phyloP scores from a whole-genome alignment of 1,140 invertebrate genomes.

The Cepaea nemoralis region DNA sequence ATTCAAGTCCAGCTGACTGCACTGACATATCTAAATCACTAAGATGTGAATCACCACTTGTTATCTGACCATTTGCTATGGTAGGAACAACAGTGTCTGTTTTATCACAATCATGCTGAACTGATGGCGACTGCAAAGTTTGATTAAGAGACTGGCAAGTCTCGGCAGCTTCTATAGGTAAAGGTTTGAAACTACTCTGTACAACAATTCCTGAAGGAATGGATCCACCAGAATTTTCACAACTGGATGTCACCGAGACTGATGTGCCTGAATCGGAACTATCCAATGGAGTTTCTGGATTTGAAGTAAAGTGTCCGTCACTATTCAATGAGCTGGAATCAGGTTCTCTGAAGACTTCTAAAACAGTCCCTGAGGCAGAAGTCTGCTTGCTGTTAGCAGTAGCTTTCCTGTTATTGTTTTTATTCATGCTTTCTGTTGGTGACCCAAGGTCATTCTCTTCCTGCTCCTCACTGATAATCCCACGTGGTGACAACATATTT shows the following conservation, averaged over 20 bases:
- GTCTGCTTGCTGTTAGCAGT: background rate
- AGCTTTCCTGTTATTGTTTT: background rate
- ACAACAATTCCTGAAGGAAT: slow-evolving; percentile 18
- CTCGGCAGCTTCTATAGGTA: background rate
- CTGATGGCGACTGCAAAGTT: background rate
- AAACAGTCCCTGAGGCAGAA: background rate
- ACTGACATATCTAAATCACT: slow-evolving; percentile 34
- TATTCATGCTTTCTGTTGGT: background rate
- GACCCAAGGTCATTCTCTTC: background rate
- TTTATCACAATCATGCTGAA: background rate
- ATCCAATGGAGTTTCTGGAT: slow-evolving; percentile 32
- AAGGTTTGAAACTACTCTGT: background rate
- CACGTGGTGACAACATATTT: background rate
- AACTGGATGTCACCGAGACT: slow-evolving; percentile 40
- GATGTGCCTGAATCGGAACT: slow-evolving; percentile 50
- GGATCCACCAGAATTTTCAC: slow-evolving; percentile 50
- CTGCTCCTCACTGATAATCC: slow-evolving; percentile 16
- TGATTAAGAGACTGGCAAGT: background rate
- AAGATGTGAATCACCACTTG: background rate
- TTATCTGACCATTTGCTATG: background rate
- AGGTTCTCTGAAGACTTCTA: background rate
- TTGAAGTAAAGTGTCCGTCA: slow-evolving; percentile 14
- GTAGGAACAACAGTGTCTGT: background rate
- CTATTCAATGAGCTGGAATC: background rate
- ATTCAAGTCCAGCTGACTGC: slow-evolving; percentile 26